Evolutionary conservation across 2,888 invertebrate species (phyloP), one percentile per base, ranked within the genome.

Genomic region (Tridacna crocea): DNA sequence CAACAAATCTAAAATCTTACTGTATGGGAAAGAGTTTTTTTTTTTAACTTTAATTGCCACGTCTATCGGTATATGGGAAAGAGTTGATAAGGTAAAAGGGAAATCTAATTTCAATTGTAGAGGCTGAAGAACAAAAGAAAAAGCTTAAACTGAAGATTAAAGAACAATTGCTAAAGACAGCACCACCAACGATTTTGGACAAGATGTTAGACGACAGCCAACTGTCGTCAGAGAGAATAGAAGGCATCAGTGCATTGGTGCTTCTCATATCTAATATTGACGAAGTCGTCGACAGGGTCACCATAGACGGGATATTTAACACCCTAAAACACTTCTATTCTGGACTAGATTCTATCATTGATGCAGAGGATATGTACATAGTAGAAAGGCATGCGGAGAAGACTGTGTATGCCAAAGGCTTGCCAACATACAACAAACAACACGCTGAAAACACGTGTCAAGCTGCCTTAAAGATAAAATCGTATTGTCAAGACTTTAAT

Each of bases 271-370:
- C 78, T 17, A 70, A 72, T 17, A 72, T 78, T 8, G 60, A 60
- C 0, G 55, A 65, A 0, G 24, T 75, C 0, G 27, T 78, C 0
- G 15, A 47, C 4, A 72, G 72, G 19, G 60, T 72, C n/a, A 82
- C 78, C 4, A 24, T 17, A 4, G 58, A 75, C 0, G 82, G 82
- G 6, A 47, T 82, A 19, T 63, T 78, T 19, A 73, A 48, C 24
- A 24, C 77, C 12, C 19, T 82, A 26, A 75, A 75, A 24, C 60
- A 47, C 48, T 75, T 82, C 47, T 78, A 65, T 46, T 58, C 26
- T 1, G 72, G 78, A 1, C 36, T 78, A 0, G 78, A 78, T 36
- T 75, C 75, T n/a, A 10, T 75, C 47, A 27, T 82, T 1, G 55
- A 63, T 13, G 22, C 63, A 11, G 26, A 72, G 1, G 72, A 78